These are phyloP conservation scores for Hoplodrina ambigua DNA, from an alignment of 2,888 invertebrate species.

Conservation along the genomic window DNA sequence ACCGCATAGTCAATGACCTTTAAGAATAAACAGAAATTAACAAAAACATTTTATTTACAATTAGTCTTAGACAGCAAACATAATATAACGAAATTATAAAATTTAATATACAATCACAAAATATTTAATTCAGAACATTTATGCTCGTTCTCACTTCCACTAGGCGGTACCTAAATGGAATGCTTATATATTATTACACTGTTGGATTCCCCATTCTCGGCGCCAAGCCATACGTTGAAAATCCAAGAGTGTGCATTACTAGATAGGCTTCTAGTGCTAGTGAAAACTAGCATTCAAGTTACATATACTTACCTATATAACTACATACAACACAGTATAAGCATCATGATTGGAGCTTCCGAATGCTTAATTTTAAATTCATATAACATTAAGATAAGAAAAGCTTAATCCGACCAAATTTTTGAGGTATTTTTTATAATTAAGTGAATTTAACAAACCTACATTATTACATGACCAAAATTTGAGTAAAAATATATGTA, in stretches of 20 bases:
- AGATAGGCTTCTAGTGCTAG: neutral
- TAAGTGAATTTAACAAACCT: slow-evolving; percentile 8
- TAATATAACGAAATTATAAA: slow-evolving; percentile 46
- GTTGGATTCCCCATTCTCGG: neutral
- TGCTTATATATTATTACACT: neutral
- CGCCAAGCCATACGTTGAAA: no score
- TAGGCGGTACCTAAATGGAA: no score
- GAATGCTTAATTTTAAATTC: slow-evolving; percentile 38
- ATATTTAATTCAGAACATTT: slow-evolving; percentile 32
- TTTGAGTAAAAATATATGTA: slow-evolving; percentile 16
- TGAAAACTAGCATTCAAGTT: neutral
- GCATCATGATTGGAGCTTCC: slow-evolving; percentile 39
- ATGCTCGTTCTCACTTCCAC: no score
- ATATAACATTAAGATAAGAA: slow-evolving; percentile 34
- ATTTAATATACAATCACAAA: slow-evolving; percentile 52
- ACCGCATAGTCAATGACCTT: slow-evolving; percentile 41
- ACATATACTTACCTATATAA: slow-evolving; percentile 36
- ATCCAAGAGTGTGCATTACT: no score
- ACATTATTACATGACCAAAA: neutral
- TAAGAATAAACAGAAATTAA: slow-evolving; percentile 45
- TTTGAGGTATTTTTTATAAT: slow-evolving; percentile 28
- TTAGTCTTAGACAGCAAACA: slow-evolving; percentile 55
- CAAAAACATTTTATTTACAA: slow-evolving; percentile 46
- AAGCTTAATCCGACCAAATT: slow-evolving; percentile 27
- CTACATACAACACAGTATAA: slow-evolving; percentile 48